These are phyloP conservation scores for Polydesmus complanatus DNA, from an alignment of 2,888 invertebrate genomes.

Conservation along the genomic window DNA sequence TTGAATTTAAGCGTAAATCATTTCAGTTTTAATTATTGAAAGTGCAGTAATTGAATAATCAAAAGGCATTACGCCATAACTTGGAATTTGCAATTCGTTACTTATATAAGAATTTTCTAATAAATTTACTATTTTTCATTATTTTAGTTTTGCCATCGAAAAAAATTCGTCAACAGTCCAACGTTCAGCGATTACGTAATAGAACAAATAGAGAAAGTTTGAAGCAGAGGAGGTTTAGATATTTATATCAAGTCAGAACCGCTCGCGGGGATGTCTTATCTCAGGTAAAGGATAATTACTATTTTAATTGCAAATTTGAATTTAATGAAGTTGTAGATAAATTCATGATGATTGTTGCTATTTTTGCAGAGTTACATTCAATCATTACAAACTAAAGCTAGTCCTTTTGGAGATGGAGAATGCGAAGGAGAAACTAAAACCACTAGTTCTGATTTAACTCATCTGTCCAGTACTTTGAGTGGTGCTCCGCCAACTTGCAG, in stretches of 20 bases:
- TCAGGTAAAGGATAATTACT: too few species aligned
- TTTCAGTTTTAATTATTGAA: constrained; percentile 22
- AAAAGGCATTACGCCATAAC: not conserved
- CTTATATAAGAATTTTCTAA: too few species aligned
- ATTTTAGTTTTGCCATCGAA: constrained; percentile 36
- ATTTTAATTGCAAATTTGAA: too few species aligned
- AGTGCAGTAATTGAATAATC: not conserved
- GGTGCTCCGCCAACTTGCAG: constrained; percentile 12
- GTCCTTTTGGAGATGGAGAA: constrained; percentile 34
- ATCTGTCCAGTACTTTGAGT: constrained; percentile 14
- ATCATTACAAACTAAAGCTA: constrained; percentile 57
- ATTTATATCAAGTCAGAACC: constrained; percentile 78
- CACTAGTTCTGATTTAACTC: constrained; percentile 61
- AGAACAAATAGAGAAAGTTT: constrained; percentile 65
- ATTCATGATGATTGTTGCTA: not conserved
- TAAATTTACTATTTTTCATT: not conserved
- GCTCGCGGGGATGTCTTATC: constrained; percentile 81
- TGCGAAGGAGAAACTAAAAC: constrained; percentile 44
- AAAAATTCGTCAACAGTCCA: constrained; percentile 33
- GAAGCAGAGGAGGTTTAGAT: constrained; percentile 79
- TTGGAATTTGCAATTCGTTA: too few species aligned
- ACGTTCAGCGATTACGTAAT: constrained; percentile 41
- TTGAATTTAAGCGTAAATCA: constrained; percentile 27
- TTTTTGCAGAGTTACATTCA: constrained; percentile 58
- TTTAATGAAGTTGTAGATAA: constrained; percentile 2